Conservation (phyloP, 2,888 invertebrate species). For the Leucophora obtusa region DNA sequence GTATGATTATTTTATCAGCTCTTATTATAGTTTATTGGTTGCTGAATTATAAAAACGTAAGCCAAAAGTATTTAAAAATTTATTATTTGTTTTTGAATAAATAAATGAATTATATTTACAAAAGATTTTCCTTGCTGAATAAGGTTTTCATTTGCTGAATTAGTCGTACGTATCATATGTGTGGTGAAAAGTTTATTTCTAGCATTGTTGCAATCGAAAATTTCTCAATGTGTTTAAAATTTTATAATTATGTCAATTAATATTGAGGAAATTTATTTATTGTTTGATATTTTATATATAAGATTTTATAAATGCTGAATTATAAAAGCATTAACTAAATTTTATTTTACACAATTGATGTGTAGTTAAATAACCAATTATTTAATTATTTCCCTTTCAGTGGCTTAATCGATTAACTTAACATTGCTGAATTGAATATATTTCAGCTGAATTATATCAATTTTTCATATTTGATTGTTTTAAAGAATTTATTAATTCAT, state of each 20-base stretch:
- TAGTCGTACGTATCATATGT: no score
- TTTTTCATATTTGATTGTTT: neutral
- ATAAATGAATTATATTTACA: neutral
- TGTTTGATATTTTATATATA: neutral
- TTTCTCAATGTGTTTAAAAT: neutral
- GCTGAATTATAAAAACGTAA: no score
- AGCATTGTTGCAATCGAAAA: no score
- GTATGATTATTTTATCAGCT: no score
- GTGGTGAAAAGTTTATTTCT: no score
- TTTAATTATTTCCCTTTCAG: no score
- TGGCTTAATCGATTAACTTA: neutral
- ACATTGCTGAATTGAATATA: neutral
- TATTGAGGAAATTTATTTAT: neutral
- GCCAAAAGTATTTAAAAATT: no score
- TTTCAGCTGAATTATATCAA: neutral
- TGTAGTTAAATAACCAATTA: no score
- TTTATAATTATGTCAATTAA: neutral
- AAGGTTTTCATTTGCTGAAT: neutral
- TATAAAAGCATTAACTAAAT: neutral
- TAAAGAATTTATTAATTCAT: neutral
- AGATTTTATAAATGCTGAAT: neutral
- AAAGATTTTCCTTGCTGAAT: neutral
- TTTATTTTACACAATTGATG: neutral
- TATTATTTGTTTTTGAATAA: no score
- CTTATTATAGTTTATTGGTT: no score